These are phyloP conservation scores for Netelia virgata DNA, from an alignment of 2,888 invertebrate genomes.

Conservation along the genomic window DNA sequence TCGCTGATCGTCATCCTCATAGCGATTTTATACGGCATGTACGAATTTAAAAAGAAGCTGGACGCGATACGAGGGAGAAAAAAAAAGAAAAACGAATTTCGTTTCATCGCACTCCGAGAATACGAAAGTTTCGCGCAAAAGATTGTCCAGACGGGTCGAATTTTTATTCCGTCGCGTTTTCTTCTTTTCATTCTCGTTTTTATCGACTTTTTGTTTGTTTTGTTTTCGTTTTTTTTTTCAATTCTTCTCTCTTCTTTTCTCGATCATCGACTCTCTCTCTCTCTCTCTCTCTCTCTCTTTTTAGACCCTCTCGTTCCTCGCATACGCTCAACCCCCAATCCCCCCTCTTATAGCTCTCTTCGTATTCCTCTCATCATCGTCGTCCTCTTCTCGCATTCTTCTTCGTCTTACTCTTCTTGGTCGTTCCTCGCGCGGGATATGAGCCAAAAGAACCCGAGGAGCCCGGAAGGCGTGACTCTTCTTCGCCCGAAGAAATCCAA, in stretches of 20 bases:
- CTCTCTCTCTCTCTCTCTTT: not conserved
- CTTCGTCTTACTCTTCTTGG: conserved; percentile 62
- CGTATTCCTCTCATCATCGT: conserved; percentile 54
- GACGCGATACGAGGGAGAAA: not conserved
- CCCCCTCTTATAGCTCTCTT: conserved; percentile 28
- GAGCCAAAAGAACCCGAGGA: conserved; percentile 36
- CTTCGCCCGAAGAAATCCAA: conserved; percentile 82
- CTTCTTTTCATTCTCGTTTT: not conserved
- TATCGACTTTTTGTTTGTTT: not conserved
- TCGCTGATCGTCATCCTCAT: conserved; percentile 24
- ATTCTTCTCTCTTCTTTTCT: not conserved
- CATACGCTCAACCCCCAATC: conserved; percentile 32
- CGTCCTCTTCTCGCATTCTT: conserved; percentile 58
- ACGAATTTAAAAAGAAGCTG: not conserved
- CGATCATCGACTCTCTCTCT: not conserved
- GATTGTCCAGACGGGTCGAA: conserved; percentile 33
- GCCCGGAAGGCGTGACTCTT: conserved; percentile 77
- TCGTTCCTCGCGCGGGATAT: conserved; percentile 55
- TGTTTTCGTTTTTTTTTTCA: not conserved
- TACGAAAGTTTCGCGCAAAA: conserved; percentile 40
- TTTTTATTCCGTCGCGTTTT: conserved; percentile 3
- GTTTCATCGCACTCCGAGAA: conserved; percentile 46
- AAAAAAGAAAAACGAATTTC: conserved; percentile 31
- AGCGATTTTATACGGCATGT: conserved; percentile 29
- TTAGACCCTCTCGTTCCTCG: conserved; percentile 40